These are phyloP conservation scores for Malthinus flaveolus DNA, from an alignment of 2,888 invertebrate genomes.

Conservation along the genomic window DNA sequence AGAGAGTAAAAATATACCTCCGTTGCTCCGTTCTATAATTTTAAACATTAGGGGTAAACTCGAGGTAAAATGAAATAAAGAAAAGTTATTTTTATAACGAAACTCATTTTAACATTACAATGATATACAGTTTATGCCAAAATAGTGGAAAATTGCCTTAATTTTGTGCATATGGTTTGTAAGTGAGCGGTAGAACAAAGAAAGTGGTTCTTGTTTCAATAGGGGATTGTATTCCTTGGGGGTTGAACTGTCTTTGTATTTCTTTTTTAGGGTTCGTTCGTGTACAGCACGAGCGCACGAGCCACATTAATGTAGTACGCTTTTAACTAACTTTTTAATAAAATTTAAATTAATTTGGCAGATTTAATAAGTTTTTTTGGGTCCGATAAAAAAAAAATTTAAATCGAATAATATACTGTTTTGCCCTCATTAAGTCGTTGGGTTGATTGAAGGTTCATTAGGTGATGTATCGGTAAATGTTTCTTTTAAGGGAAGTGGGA, in stretches of 20 bases:
- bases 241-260: slow-evolving; percentile 39
- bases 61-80: too few species aligned
- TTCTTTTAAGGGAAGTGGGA: slow-evolving; percentile 26
- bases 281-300: slow-evolving; percentile 45
- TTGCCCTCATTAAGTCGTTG: not conserved
- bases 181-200: slow-evolving; percentile 39
- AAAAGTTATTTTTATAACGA: too few species aligned
- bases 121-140: slow-evolving; percentile 32
- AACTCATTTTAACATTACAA: slow-evolving; percentile 3
- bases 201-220: slow-evolving; percentile 40
- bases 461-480: slow-evolving; percentile 18
- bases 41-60: too few species aligned
- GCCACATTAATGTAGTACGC: slow-evolving; percentile 26
- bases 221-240: slow-evolving; percentile 38
- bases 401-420: not conserved
- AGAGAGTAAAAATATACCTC: too few species aligned
- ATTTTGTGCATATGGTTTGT: slow-evolving; percentile 35
- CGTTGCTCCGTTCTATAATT: too few species aligned
- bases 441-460: not conserved
- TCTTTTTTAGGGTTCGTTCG: slow-evolving; percentile 34
- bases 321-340: not conserved
- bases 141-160: slow-evolving; percentile 36
- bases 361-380: not conserved
- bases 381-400: not conserved
- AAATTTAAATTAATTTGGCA: not conserved